A percentile compares a stretch with the other conserved stretches of the same genome.
Evolutionary conservation across 2,888 invertebrate genomes (phyloP).

Genomic region (Geophilus truncorum): DNA sequence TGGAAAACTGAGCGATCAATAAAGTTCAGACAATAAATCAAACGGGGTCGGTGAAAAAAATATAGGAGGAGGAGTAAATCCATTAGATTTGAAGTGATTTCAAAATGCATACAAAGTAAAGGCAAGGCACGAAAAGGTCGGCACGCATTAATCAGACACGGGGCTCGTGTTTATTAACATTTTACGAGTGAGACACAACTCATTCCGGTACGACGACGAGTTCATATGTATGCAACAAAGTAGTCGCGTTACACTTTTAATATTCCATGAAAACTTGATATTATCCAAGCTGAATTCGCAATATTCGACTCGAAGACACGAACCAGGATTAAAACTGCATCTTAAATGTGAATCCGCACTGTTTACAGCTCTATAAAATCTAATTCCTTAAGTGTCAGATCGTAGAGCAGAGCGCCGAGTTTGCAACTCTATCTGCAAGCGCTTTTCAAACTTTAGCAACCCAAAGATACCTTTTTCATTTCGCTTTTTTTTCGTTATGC

Average conservation of each 20-base stretch:
- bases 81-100: conserved; percentile 1
- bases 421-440: no score
- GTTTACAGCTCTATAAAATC: background rate
- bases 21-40: conserved; percentile 2
- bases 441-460: no score
- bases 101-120: background rate
- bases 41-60: background rate
- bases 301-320: conserved; percentile 7
- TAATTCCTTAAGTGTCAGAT: background rate
- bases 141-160: conserved; percentile 2
- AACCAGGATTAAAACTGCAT: background rate
- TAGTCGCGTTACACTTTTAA: background rate
- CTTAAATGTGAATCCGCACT: background rate
- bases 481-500: no score
- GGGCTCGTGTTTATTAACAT: background rate
- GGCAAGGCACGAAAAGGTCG: background rate
- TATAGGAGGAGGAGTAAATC: background rate
- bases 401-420: background rate
- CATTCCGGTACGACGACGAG: background rate
- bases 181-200: background rate
- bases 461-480: no score
- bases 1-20: background rate
- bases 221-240: conserved; percentile 11
- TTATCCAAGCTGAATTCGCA: background rate
- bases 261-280: conserved; percentile 1